phyloP scores from a whole-genome alignment of 2,113 vertebrate species.

The Neoarius graeffei region DNA sequence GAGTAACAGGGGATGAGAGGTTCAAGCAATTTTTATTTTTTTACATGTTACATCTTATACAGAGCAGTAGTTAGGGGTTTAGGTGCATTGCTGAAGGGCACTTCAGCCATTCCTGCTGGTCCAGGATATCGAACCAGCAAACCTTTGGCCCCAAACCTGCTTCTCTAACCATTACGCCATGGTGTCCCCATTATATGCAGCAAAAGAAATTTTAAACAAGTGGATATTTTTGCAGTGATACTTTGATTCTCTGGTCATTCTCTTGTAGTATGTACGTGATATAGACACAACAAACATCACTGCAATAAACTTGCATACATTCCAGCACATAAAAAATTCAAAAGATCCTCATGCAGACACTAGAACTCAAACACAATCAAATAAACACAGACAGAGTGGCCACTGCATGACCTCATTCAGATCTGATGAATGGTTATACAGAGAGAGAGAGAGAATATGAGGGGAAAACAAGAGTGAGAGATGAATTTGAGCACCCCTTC shows the following conservation, averaged over 20 bases:
- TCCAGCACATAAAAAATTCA: conserved; percentile 34
- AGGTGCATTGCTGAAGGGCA: too few species aligned
- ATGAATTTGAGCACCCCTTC: conserved; percentile 36
- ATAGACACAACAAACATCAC: neutral
- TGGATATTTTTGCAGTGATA: neutral
- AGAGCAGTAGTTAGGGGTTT: too few species aligned
- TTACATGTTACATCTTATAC: too few species aligned
- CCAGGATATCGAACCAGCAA: too few species aligned
- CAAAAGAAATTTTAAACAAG: neutral
- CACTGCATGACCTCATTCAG: conserved; percentile 26
- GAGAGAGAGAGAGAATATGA: neutral
- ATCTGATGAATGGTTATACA: conserved; percentile 21
- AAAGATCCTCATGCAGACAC: conserved; percentile 20
- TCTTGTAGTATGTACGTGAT: neutral
- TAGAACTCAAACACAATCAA: conserved; percentile 41
- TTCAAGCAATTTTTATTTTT: neutral
- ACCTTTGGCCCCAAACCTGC: too few species aligned
- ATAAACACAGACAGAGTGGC: conserved; percentile 46
- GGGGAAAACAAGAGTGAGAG: neutral
- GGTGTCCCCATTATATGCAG: neutral
- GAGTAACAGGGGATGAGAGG: neutral
- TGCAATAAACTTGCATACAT: conserved; percentile 18
- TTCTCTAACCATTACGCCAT: too few species aligned
- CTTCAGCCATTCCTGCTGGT: too few species aligned
- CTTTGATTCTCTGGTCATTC: neutral